phyloP scores from a whole-genome alignment of 2,797 vertebrate genomes.

The Euthynnus affinis region DNA sequence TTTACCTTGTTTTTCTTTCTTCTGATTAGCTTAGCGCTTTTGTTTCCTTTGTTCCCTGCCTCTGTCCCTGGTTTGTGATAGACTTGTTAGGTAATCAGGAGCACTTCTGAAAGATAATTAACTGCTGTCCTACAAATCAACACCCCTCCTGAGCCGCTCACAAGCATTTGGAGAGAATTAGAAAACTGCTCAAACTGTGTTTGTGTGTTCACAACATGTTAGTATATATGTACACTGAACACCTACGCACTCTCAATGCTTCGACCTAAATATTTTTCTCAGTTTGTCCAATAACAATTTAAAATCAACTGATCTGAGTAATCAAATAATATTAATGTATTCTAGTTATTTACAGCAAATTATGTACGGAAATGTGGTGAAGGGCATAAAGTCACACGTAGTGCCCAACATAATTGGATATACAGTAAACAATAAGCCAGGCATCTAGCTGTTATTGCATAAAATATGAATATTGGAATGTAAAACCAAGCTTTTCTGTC shows the following conservation, averaged over 20 bases:
- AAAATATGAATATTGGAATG: not conserved
- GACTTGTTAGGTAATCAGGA: constrained; percentile 41
- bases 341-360: not conserved
- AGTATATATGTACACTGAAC: not conserved
- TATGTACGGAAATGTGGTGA: not conserved
- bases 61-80: not conserved
- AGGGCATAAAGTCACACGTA: not conserved
- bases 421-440: not conserved
- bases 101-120: constrained; percentile 39
- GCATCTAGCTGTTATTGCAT: not conserved
- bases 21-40: not conserved
- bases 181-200: constrained; percentile 7
- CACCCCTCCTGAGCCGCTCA: constrained; percentile 10
- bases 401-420: no score
- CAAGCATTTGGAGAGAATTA: not conserved
- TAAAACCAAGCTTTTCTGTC: not conserved
- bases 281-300: no score
- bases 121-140: constrained; percentile 34
- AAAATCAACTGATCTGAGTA: not conserved
- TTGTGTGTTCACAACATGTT: constrained; percentile 1
- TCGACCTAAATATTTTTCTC: not conserved
- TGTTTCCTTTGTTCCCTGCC: constrained; percentile 19
- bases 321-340: not conserved
- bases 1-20: not conserved
- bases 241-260: not conserved